Conservation (phyloP, 1,140 invertebrate species). For the Drosophila rhopaloa region DNA sequence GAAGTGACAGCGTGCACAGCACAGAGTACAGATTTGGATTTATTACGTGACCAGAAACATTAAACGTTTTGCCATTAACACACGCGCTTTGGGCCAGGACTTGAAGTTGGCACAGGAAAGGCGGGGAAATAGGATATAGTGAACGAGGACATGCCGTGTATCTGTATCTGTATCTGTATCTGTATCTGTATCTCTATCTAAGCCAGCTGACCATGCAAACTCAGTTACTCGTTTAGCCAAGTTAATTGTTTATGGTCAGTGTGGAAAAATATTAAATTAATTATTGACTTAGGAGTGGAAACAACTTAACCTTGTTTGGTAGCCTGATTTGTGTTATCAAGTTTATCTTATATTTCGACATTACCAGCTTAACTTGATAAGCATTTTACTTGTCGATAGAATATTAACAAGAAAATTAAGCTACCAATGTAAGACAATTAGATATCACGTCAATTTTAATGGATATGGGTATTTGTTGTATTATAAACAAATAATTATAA, state of each 20-base stretch:
- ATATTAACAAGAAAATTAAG: not conserved
- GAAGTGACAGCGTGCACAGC: conserved; percentile 80
- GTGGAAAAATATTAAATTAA: not conserved
- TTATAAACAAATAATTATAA: not conserved
- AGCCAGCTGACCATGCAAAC: conserved; percentile 31
- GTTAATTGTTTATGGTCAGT: conserved; percentile 18
- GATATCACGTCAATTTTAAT: too few species aligned
- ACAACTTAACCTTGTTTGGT: too few species aligned
- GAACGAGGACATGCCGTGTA: conserved; percentile 23
- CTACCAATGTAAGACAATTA: not conserved
- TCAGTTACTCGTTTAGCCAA: not conserved
- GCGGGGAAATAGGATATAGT: conserved; percentile 8
- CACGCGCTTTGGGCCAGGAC: conserved; percentile 57
- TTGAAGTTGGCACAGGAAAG: not conserved
- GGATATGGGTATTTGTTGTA: too few species aligned
- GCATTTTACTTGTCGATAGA: not conserved
- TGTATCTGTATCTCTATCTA: conserved; percentile 8
- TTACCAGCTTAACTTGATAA: too few species aligned
- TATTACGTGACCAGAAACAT: conserved; percentile 83
- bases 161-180: conserved; percentile 17
- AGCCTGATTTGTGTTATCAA: too few species aligned
- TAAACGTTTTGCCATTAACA: conserved; percentile 80
- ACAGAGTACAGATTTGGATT: conserved; percentile 80
- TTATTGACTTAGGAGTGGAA: not conserved
- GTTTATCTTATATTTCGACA: too few species aligned